phyloP scores from a whole-genome alignment of 1,140 invertebrate species.

The Hyles euphorbiae region DNA sequence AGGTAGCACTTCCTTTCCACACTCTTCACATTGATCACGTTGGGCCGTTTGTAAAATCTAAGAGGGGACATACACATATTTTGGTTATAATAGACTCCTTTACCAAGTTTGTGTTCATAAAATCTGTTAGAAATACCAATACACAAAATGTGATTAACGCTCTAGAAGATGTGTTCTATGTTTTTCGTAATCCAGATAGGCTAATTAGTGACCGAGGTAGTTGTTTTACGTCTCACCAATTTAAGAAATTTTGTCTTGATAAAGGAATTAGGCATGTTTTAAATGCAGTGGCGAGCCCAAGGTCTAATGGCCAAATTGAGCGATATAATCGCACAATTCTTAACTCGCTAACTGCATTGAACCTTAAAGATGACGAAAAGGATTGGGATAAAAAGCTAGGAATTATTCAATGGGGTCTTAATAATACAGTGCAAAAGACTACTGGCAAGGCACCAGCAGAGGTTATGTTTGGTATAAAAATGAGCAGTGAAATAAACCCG shows the following conservation, averaged over 20 bases:
- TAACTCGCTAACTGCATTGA: not conserved
- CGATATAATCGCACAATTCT: too few relatives aligned
- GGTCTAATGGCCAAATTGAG: too few relatives aligned
- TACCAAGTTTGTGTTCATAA: constrained; percentile 29
- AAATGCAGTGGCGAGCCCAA: too few relatives aligned
- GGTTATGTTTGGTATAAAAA: constrained; percentile 14
- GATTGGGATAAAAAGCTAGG: constrained; percentile 15
- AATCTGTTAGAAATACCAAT: constrained; percentile 25
- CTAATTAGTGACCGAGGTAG: not conserved
- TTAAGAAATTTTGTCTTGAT: too few relatives aligned
- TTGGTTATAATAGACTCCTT: constrained; percentile 25
- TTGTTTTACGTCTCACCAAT: too few relatives aligned
- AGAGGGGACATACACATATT: constrained; percentile 14
- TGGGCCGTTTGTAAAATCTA: too few relatives aligned
- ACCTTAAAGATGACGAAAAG: constrained; percentile 11
- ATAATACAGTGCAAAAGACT: constrained; percentile 16
- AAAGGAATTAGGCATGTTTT: too few relatives aligned
- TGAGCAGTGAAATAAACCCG: constrained; percentile 14
- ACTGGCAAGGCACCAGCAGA: constrained; percentile 14
- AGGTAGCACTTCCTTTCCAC: too few relatives aligned
- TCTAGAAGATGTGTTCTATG: constrained; percentile 26
- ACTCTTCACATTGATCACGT: too few relatives aligned
- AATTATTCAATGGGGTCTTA: constrained; percentile 18
- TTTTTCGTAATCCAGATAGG: constrained; percentile 24
- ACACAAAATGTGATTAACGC: constrained; percentile 16